Conservation (phyloP, 2,888 invertebrate genomes). For the Acleris holmiana region DNA sequence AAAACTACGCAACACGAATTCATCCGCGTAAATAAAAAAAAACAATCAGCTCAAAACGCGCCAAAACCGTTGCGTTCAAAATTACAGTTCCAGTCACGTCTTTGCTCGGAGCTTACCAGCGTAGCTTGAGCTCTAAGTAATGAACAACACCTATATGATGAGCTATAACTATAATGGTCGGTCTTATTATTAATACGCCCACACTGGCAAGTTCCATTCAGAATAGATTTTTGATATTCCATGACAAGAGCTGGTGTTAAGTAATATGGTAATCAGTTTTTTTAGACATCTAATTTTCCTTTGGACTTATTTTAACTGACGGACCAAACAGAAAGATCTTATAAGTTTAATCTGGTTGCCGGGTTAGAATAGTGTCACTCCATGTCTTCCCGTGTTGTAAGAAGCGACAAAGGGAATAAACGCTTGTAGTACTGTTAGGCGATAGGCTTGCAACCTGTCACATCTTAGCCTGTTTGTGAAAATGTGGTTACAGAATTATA, state of each 20-base stretch:
- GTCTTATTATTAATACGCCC: conserved; percentile 23
- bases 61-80: conserved; percentile 34
- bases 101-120: neutral
- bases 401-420: too few species aligned
- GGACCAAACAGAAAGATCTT: too few species aligned
- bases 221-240: conserved; percentile 19
- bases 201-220: conserved; percentile 22
- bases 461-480: too few species aligned
- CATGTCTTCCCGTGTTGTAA: too few species aligned
- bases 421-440: too few species aligned
- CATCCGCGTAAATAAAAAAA: conserved; percentile 29
- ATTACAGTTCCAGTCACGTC: conserved; percentile 31
- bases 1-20: conserved; percentile 27
- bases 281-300: neutral
- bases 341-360: too few species aligned
- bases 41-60: conserved; percentile 20
- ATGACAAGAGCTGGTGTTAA: neutral
- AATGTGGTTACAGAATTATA: too few species aligned
- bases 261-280: neutral
- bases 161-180: conserved; percentile 8
- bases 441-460: too few species aligned
- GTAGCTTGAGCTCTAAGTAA: conserved; percentile 1
- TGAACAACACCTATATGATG: neutral
- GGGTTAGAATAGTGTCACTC: too few species aligned
- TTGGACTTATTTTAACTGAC: too few species aligned